These are phyloP conservation scores for Numenius phaeopus DNA, from an alignment of 2,797 vertebrate species.

Conservation along the genomic window DNA sequence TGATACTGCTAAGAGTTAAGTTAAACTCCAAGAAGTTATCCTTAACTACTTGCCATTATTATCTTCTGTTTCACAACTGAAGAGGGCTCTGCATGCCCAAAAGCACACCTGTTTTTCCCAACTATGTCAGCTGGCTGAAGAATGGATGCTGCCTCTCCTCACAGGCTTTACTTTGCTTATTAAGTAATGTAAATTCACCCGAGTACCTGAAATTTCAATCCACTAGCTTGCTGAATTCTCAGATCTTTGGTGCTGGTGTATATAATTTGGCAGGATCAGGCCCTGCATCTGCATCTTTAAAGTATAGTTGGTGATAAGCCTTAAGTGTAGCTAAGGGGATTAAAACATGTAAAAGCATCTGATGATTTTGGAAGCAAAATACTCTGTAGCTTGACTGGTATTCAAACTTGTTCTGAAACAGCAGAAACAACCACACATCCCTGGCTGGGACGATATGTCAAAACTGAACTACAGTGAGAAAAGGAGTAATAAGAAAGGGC, in stretches of 20 bases:
- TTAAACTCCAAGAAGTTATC: slow-evolving; percentile 2
- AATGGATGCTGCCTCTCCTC: not conserved
- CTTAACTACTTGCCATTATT: not conserved
- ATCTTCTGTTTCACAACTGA: not conserved
- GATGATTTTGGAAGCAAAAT: not conserved
- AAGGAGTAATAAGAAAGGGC: slow-evolving; percentile 42
- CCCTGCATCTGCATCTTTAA: not conserved
- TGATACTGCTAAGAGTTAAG: not conserved
- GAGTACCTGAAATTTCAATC: not conserved
- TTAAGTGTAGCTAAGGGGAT: not conserved
- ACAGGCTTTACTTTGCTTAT: not conserved
- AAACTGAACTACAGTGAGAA: slow-evolving; percentile 10
- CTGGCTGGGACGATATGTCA: slow-evolving; percentile 7
- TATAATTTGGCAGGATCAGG: not conserved
- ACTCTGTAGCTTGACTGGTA: not conserved
- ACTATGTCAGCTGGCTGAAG: not conserved
- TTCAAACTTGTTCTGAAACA: slow-evolving; percentile 15
- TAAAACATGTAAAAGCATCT: not conserved
- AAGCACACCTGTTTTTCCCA: not conserved
- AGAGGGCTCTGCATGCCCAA: not conserved
- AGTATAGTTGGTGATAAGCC: not conserved
- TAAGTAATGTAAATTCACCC: not conserved
- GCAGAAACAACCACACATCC: not conserved
- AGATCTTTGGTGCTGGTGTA: not conserved
- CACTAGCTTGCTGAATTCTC: not conserved